Percentiles rank a stretch among this genome's conserved stretches.
Conservation (phyloP, 2,113 vertebrate genomes). For the Nannobrachium achirus region DNA sequence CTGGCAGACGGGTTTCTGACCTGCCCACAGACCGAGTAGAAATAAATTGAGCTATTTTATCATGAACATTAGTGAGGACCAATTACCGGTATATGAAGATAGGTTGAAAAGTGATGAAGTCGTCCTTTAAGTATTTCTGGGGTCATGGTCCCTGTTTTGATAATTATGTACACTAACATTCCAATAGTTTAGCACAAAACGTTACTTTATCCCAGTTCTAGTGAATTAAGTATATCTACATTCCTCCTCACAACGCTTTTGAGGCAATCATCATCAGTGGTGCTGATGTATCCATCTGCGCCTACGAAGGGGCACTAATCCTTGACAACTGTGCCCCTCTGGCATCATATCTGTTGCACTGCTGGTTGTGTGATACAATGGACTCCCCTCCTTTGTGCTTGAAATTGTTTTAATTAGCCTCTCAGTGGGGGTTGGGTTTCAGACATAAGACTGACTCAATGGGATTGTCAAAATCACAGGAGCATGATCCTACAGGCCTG, state of each 20-base stretch:
- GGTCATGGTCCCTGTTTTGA: background rate
- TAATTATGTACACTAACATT: background rate
- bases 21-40: too few relatives aligned
- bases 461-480: conserved; percentile 55
- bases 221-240: background rate
- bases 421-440: conserved; percentile 75
- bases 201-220: background rate
- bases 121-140: too few relatives aligned
- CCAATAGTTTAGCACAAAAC: background rate
- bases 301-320: conserved; percentile 66
- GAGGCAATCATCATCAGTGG: conserved; percentile 36
- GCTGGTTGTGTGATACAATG: conserved; percentile 83
- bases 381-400: conserved; percentile 87
- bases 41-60: too few relatives aligned
- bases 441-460: conserved; percentile 46
- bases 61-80: too few relatives aligned
- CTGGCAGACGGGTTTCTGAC: too few relatives aligned
- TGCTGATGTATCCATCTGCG: conserved; percentile 60
- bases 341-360: conserved; percentile 82
- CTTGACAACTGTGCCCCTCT: conserved; percentile 78
- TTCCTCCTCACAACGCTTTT: conserved; percentile 4
- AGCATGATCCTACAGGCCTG: conserved; percentile 39
- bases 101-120: too few relatives aligned
- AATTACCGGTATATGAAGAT: too few relatives aligned
- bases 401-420: conserved; percentile 95